Conservation (phyloP, 35 echinoderm and acorn worm genomes). For the Lytechinus variegatus region DNA sequence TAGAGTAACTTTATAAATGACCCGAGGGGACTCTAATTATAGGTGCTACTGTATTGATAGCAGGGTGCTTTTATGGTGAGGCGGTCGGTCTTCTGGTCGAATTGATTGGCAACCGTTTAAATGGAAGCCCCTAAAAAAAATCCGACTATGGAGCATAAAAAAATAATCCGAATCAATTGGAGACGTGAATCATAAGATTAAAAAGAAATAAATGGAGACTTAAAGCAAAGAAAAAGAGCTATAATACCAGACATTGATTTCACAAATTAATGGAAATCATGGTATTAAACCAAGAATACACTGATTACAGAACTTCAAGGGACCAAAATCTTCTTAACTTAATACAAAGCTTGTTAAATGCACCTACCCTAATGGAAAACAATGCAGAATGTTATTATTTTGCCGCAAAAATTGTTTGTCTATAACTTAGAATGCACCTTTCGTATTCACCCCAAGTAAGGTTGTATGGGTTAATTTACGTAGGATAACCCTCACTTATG, state of each 20-base stretch:
- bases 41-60: not conserved
- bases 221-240: too few relatives aligned
- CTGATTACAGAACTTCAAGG: too few relatives aligned
- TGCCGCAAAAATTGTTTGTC: too few relatives aligned
- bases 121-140: not conserved
- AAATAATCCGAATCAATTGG: not conserved
- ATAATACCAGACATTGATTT: too few relatives aligned
- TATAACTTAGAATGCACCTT: too few relatives aligned
- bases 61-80: not conserved
- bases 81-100: not conserved
- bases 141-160: too few relatives aligned
- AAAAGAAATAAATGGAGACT: not conserved
- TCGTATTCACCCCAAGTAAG: not conserved
- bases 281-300: too few relatives aligned
- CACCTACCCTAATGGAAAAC: too few relatives aligned
- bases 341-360: too few relatives aligned
- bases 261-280: too few relatives aligned
- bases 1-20: not conserved
- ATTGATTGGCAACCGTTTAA: not conserved
- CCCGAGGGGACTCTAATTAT: constrained; percentile 1
- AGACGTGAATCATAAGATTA: not conserved
- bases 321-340: too few relatives aligned
- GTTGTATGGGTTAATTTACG: not conserved
- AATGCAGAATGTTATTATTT: too few relatives aligned
- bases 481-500: not conserved